Conservation (phyloP, 2,113 vertebrate genomes). For the Eulacestoma nigropectus region DNA sequence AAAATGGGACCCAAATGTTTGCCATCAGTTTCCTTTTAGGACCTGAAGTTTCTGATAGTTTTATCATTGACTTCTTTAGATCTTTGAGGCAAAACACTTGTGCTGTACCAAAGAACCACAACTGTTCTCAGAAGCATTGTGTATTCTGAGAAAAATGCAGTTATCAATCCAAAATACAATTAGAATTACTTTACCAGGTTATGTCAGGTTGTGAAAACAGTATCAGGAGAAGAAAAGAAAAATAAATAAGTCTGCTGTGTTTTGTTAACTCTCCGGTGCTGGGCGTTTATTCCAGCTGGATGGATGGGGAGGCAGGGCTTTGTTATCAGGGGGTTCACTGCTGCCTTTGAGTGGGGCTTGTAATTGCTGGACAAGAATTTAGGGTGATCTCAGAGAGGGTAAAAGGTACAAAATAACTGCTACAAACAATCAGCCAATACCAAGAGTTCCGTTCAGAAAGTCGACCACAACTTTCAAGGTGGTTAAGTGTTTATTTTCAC, state of each 20-base stretch:
- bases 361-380: not conserved
- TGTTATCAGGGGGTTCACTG: not conserved
- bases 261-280: not conserved
- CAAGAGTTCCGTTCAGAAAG: not conserved
- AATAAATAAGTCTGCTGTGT: constrained; percentile 20
- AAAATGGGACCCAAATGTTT: constrained; percentile 18
- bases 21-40: constrained; percentile 41
- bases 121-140: constrained; percentile 10
- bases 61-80: not conserved
- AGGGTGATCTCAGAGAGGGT: not conserved
- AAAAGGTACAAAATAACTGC: not conserved
- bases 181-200: constrained; percentile 59
- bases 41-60: not conserved
- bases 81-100: not conserved
- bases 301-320: not conserved
- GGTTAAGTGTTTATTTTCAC: not conserved
- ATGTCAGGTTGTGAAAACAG: constrained; percentile 52
- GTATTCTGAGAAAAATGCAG: constrained; percentile 31
- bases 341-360: not conserved
- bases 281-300: not conserved
- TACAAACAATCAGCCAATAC: not conserved
- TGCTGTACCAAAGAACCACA: not conserved
- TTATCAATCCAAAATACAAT: constrained; percentile 57
- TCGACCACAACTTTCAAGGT: not conserved
- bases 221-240: constrained; percentile 35